Evolutionary conservation across 1,140 invertebrate genomes (phyloP), one percentile per base, ranked within the genome.

Genomic region (Zaprionus camerounensis): DNA sequence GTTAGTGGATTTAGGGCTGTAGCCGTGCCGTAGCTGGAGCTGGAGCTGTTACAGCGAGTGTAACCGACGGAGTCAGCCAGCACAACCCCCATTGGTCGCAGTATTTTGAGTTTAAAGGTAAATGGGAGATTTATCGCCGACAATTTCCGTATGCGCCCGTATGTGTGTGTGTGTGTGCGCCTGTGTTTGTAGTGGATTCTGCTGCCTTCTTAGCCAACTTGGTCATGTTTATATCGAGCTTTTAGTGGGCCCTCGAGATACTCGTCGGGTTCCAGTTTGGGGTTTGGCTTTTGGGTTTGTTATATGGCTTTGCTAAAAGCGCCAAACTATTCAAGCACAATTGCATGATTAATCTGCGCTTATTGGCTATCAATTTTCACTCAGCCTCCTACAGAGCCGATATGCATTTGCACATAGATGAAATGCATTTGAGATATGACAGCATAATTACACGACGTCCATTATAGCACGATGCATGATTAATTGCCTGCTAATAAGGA

Each of bases 21-120:
- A 76, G 31, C 61, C 82, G 58, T 65, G 84, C 73, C 71, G 55
- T 59, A 76, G 38, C 44, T 76, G 81, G 77, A 84, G 74, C 70
- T 78, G 82, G 72, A 73, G 81, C 55, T 70, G 72, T 22, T 51
- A 51, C 46, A 22, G 46, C 9, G 11, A 51, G 46, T 9, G 46
- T 24, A 75, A 36, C 69, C 63, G 7, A 46, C n/a, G 7, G 7
- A 66, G 59, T 44, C 78, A 72, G 41, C 34, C 76, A 41, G 3
- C 36, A 34, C 38, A 38, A 31, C 49, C 34, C 51, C 64, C 75
- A 78, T 85, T 65, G 78, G 74, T 78, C 63, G 78, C 77, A 76
- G 81, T 87, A 87, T 87, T 87, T 84, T 78, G 84, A 87, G 85
- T 87, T 87, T 87, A 87, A 87, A 87, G 84, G 84, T 87, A 87